These are phyloP conservation scores for Smutsia temminckii DNA, from an alignment of 2,797 vertebrate genomes.

Conservation along the genomic window DNA sequence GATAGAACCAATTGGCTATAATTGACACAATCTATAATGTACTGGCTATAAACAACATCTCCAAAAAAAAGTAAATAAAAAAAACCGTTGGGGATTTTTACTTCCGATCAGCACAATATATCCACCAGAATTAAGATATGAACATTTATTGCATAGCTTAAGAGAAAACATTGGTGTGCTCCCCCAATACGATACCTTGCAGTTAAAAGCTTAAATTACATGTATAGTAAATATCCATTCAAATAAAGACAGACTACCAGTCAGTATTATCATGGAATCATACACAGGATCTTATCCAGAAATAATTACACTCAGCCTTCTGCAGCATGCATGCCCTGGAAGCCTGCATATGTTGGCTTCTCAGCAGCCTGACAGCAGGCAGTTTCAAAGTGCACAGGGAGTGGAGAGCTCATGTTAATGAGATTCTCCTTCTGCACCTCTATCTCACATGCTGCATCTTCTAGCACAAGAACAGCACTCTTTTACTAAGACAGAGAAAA, in stretches of 20 bases:
- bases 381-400: conserved; percentile 74
- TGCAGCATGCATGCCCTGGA: conserved; percentile 52
- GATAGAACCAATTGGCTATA: neutral
- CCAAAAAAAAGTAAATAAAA: conserved; percentile 15
- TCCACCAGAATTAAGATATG: conserved; percentile 16
- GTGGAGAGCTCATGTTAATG: conserved; percentile 66
- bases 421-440: conserved; percentile 69
- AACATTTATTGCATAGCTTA: neutral
- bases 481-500: neutral
- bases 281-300: conserved; percentile 66
- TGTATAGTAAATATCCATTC: conserved; percentile 54
- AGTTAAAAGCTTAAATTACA: conserved; percentile 47
- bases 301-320: conserved; percentile 68
- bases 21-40: neutral
- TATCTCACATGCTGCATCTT: conserved; percentile 42
- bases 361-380: conserved; percentile 75
- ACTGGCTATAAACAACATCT: neutral
- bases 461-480: conserved; percentile 34
- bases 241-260: conserved; percentile 57
- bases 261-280: conserved; percentile 45
- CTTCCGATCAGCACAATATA: conserved; percentile 22
- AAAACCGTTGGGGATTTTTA: neutral
- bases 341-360: conserved; percentile 69
- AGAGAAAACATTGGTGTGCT: conserved; percentile 50
- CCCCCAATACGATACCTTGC: neutral